These are phyloP conservation scores for Heterodera carotae DNA, from an alignment of 1,140 invertebrate species.

Conservation along the genomic window DNA sequence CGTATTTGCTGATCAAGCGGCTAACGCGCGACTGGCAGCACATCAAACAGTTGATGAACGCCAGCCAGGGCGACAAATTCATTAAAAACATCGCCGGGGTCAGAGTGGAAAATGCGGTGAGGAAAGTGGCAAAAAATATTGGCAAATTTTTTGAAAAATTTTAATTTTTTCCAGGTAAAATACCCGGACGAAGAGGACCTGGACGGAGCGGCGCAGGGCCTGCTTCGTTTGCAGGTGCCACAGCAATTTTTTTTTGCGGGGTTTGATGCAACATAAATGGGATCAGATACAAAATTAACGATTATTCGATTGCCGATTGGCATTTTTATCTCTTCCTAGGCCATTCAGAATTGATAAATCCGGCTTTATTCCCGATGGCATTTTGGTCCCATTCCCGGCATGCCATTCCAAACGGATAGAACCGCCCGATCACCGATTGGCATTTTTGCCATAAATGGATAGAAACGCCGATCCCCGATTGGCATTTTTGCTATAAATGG, in stretches of 20 bases:
- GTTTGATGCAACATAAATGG: too few species aligned
- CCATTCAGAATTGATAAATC: too few species aligned
- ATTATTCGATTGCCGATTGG: too few species aligned
- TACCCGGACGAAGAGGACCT: constrained; percentile 74
- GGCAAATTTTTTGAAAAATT: constrained; percentile 3
- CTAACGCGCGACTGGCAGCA: constrained; percentile 48
- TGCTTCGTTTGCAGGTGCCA: constrained; percentile 81
- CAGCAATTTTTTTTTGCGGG: background rate
- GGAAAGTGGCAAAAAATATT: constrained; percentile 15
- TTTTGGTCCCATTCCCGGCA: too few species aligned
- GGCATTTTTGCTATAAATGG: too few species aligned
- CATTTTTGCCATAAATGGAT: too few species aligned
- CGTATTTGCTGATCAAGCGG: constrained; percentile 52
- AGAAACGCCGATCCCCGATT: too few species aligned
- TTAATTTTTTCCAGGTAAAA: constrained; percentile 45
- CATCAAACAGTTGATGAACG: constrained; percentile 40
- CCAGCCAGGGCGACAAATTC: constrained; percentile 49
- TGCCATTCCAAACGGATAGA: too few species aligned
- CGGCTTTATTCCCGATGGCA: too few species aligned
- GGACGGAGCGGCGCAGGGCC: constrained; percentile 86
- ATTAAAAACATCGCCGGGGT: constrained; percentile 56
- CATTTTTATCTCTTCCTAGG: too few species aligned
- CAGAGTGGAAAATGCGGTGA: constrained; percentile 46
- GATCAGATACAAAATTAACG: too few species aligned
- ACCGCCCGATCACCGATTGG: too few species aligned